Conservation (phyloP, 2,797 vertebrate genomes). For the Lagorchestes hirsutus region DNA sequence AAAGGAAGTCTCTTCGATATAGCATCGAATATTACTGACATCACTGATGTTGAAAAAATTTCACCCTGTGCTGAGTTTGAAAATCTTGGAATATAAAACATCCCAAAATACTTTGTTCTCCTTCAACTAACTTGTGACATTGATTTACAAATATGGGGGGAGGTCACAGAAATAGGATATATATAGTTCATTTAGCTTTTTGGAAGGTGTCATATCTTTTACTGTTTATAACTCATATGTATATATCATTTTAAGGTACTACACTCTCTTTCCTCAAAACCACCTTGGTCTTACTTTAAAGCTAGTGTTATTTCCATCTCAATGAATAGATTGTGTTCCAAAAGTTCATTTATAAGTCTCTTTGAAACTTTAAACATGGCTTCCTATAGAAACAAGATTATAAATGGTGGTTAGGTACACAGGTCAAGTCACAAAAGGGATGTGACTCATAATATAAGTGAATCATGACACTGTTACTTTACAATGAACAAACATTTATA, state of each 20-base stretch:
- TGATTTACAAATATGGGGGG: background rate
- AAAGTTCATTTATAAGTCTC: background rate
- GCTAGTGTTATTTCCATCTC: background rate
- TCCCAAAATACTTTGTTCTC: background rate
- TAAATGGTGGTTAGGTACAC: background rate
- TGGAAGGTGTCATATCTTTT: background rate
- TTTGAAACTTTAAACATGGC: background rate
- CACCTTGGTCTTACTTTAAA: background rate
- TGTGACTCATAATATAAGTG: background rate
- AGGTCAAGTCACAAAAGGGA: background rate
- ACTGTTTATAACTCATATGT: background rate
- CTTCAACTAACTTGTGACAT: background rate
- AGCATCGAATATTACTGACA: conserved; percentile 47
- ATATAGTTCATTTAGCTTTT: background rate
- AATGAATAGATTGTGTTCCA: background rate
- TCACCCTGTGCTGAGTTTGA: background rate
- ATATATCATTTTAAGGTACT: background rate
- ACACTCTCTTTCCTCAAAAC: background rate
- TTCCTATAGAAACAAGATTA: background rate
- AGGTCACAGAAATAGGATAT: background rate
- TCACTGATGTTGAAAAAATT: background rate
- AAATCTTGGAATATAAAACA: background rate
- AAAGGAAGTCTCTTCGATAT: conserved; percentile 65
- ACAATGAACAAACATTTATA: background rate
- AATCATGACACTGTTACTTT: background rate